phyloP scores from a whole-genome alignment of 2,888 invertebrate species.

The Lycophotia porphyrea region DNA sequence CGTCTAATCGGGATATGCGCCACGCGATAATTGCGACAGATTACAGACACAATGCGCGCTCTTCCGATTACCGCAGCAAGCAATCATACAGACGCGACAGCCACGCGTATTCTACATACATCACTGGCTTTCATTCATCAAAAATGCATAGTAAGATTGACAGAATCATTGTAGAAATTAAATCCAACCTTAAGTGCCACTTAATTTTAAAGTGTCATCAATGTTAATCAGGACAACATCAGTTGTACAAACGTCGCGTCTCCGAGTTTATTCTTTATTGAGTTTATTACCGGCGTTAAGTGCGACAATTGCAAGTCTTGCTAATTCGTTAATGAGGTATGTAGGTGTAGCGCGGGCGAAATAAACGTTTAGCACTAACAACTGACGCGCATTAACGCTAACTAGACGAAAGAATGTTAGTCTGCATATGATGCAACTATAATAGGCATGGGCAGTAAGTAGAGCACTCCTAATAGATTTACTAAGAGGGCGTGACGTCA shows the following conservation, averaged over 20 bases:
- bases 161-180: constrained; percentile 19
- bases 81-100: constrained; percentile 45
- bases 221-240: constrained; percentile 47
- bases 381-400: constrained; percentile 81
- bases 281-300: constrained; percentile 84
- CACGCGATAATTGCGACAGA: constrained; percentile 89
- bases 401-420: constrained; percentile 77
- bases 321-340: constrained; percentile 89
- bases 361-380: constrained; percentile 83
- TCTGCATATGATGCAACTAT: constrained; percentile 73
- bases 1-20: constrained; percentile 89
- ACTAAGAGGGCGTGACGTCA: constrained; percentile 73
- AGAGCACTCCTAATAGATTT: constrained; percentile 75
- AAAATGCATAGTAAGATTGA: constrained; percentile 21
- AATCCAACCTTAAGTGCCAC: constrained; percentile 21
- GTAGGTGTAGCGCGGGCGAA: constrained; percentile 90
- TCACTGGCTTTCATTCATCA: background rate
- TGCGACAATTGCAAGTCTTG: constrained; percentile 86
- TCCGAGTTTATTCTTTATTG: constrained; percentile 76
- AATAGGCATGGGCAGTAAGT: constrained; percentile 55
- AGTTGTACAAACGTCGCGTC: constrained; percentile 71
- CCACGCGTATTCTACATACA: constrained; percentile 33
- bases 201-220: constrained; percentile 42
- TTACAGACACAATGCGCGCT: constrained; percentile 73
- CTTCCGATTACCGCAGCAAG: constrained; percentile 60